Evolutionary conservation across 2,797 vertebrate species (phyloP).

Genomic region (Syndactyla subalaris): DNA sequence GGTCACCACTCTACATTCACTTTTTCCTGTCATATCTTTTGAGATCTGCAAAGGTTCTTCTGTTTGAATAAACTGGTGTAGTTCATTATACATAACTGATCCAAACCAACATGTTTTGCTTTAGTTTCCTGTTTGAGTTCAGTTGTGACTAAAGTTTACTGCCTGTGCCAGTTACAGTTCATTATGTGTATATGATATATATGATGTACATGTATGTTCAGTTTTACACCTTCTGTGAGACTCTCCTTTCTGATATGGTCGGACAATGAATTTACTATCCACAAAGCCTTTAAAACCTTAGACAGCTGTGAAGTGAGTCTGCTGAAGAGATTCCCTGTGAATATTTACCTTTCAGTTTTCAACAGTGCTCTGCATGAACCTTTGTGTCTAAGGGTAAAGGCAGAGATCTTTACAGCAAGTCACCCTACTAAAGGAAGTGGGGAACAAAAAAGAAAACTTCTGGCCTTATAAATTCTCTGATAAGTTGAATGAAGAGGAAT

Average conservation of each 20-base stretch:
- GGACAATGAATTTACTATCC: neutral
- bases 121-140: constrained; percentile 4
- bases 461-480: neutral
- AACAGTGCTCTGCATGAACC: neutral
- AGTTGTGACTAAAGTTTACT: neutral
- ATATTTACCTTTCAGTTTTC: neutral
- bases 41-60: neutral
- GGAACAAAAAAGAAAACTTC: neutral
- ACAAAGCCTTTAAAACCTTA: neutral
- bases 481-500: neutral
- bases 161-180: neutral
- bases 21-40: neutral
- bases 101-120: neutral
- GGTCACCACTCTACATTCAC: neutral
- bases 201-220: neutral
- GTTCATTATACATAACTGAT: neutral
- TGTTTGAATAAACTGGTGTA: neutral
- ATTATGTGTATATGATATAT: neutral
- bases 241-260: neutral
- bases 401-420: neutral
- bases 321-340: neutral
- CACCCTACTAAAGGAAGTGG: neutral
- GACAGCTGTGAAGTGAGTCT: neutral
- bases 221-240: neutral
- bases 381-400: neutral